These are phyloP conservation scores for Petrocephalus microphthalmus DNA, from an alignment of 2,113 vertebrate species.

Conservation along the genomic window DNA sequence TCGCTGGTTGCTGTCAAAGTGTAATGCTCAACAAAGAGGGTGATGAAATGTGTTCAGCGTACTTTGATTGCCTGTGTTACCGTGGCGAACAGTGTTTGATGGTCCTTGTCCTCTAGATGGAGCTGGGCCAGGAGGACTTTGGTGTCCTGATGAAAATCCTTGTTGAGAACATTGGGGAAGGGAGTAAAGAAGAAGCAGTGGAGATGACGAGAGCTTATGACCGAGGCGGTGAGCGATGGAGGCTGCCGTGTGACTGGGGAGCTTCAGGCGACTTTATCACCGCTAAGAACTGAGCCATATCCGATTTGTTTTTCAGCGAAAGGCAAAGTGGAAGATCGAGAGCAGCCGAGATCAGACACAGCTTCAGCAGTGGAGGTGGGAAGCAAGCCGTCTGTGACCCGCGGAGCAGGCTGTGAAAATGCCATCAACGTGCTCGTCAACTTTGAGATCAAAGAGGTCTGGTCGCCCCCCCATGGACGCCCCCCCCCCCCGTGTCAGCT, in stretches of 20 bases:
- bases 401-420: constrained; percentile 49
- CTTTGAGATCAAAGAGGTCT: constrained; percentile 83
- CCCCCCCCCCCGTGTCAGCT: neutral
- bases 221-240: neutral
- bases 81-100: neutral
- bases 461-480: neutral
- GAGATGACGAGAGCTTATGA: constrained; percentile 40
- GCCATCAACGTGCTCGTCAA: constrained; percentile 70
- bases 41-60: neutral
- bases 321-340: constrained; percentile 41
- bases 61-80: neutral
- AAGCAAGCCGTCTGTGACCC: neutral
- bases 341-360: constrained; percentile 33
- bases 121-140: constrained; percentile 80
- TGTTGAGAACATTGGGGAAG: constrained; percentile 82
- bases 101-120: constrained; percentile 57
- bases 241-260: neutral
- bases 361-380: constrained; percentile 23
- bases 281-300: neutral
- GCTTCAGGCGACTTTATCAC: neutral
- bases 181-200: constrained; percentile 41
- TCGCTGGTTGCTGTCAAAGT: neutral
- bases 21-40: too few relatives aligned
- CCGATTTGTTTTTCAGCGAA: neutral
- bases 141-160: constrained; percentile 78